phyloP scores from a whole-genome alignment of 64 coral and sea anemone species.

The Trachythela sp. region DNA sequence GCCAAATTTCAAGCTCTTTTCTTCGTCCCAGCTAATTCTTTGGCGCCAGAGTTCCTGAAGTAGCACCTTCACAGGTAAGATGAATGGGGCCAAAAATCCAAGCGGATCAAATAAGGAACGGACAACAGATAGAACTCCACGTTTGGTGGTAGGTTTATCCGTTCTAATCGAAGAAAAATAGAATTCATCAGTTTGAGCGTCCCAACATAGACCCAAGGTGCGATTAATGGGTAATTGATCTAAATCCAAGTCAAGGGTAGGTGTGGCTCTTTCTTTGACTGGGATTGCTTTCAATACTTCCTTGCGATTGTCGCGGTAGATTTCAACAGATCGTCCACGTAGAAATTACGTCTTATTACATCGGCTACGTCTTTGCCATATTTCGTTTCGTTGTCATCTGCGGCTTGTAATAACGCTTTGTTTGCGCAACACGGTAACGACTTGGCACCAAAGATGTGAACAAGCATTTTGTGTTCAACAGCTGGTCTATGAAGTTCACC shows the following conservation, averaged over 20 bases:
- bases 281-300: background rate
- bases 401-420: background rate
- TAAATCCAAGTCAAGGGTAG: background rate
- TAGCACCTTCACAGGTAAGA: background rate
- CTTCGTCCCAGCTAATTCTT: background rate
- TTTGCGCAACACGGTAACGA: slow-evolving; percentile 1
- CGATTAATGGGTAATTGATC: background rate
- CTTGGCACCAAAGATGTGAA: slow-evolving; percentile 10
- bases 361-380: background rate
- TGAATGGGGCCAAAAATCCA: background rate
- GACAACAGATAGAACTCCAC: background rate
- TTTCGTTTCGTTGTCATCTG: background rate
- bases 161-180: background rate
- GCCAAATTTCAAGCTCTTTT: slow-evolving; percentile 7
- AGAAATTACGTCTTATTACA: background rate
- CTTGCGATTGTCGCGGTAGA: background rate
- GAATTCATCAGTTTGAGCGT: background rate
- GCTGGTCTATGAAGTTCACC: background rate
- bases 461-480: background rate
- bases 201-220: background rate
- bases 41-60: slow-evolving; percentile 4
- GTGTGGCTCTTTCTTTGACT: background rate
- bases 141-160: background rate
- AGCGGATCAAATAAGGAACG: background rate
- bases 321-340: background rate